These are phyloP conservation scores for Lagopus muta DNA, from an alignment of 2,113 vertebrate genomes.

Conservation along the genomic window DNA sequence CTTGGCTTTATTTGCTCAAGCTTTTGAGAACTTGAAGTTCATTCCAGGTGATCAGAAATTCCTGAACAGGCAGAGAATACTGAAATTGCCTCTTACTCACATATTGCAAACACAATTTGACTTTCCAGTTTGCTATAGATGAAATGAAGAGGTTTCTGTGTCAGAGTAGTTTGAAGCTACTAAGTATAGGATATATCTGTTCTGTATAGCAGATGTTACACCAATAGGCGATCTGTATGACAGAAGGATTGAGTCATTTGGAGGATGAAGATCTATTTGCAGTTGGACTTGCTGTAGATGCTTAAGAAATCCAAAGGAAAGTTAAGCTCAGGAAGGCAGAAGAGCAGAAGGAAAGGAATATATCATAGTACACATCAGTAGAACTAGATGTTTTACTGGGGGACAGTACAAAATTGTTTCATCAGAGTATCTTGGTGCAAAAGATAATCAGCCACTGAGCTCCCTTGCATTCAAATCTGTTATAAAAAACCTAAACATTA, in stretches of 20 bases:
- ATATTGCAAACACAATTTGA: slow-evolving; percentile 16
- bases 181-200: slow-evolving; percentile 40
- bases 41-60: slow-evolving; percentile 23
- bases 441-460: background rate
- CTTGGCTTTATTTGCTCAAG: background rate
- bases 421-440: background rate
- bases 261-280: slow-evolving; percentile 37
- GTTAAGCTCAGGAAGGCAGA: slow-evolving; percentile 7
- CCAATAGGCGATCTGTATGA: slow-evolving; percentile 50
- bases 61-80: background rate
- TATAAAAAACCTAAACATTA: background rate
- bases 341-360: background rate
- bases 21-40: background rate
- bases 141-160: slow-evolving; percentile 27
- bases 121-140: slow-evolving; percentile 12
- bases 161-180: slow-evolving; percentile 20
- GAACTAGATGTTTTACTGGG: background rate
- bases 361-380: background rate
- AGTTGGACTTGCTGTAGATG: slow-evolving; percentile 16
- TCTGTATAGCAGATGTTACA: slow-evolving; percentile 50
- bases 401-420: background rate
- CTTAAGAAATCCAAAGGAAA: background rate
- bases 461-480: background rate
- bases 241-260: slow-evolving; percentile 59
- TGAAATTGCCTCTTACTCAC: slow-evolving; percentile 17